Base-by-base conservation (phyloP, 2,113 vertebrate genomes). In the Platichthys flesus region DNA sequence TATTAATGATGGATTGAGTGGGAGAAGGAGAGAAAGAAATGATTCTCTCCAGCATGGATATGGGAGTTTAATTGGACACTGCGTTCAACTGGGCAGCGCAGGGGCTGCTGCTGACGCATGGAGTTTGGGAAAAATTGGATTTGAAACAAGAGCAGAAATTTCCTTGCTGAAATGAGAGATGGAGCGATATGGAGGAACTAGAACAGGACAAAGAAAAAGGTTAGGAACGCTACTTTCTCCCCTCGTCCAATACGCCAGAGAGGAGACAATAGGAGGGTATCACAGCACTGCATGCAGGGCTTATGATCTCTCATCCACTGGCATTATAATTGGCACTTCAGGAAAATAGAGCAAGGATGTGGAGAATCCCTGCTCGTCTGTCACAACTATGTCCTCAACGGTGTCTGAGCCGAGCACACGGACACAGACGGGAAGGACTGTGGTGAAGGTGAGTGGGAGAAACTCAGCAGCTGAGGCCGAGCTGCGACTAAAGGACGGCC, bases 81-180 rank as follows among this genome's bases (percentile, higher is more conserved):
- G 83, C 69, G 59, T 82, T 83, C 64, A 52, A 74, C 85, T 77
- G 80, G 78, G 80, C 47, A 65, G 89, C 78, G 73, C 74, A 67
- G 67, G 35, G 76, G 88, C 78, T 57, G 75, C 49, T 93, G 93
- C 93, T 94, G 93, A 94, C 71, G 56, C 74, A 84, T 69, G 81
- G 63, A 88, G 66, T 94, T 93, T 91, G 21, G 75, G 42, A 77
- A 82, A 79, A 91, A 92, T 84, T 83, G 88, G 77, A 83, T 91
- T 89, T 89, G 89, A 93, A 93, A 92, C 87, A 90, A 91, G 84
- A 86, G 85, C 78, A 42, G 85, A 93, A 83, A 90, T 90, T 78
- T 89, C 71, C 77, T 40, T n/a, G 24, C 84, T 83, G 87, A 85
- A 88, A 87, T 85, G 84, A 89, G 74, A 87, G 90, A 93, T 90